Base-by-base conservation (phyloP, 2,888 invertebrate species). In the Sarcophaga variegata region DNA sequence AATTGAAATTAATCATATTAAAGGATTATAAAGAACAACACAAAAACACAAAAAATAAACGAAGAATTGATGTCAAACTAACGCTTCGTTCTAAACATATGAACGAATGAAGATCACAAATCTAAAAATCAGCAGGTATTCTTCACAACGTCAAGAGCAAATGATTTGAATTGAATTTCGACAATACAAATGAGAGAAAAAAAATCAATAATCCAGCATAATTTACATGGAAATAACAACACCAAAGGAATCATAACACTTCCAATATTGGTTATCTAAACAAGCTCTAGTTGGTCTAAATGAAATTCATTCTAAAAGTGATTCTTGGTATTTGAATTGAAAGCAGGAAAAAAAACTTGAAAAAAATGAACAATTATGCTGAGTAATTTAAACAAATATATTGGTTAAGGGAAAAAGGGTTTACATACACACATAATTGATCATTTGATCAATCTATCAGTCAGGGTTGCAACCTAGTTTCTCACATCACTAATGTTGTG, bases 1-100 rank as follows among this genome's bases (percentile, higher is more conserved):
- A 74, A 69, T 62, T 69, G 1, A 81, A 81, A 81, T 81, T 81
- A 81, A 81, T 81, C 74, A 81, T 67, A 81, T 59, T 17, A 72
- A 54, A 72, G 54, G 54, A 64, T 27, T 14, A 64, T 25, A 27
- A 64, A 64, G 22, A 12, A 62, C 37, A 37, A 37, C 8, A 22
- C 3, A 64, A 64, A 64, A 70, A 62, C 11, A 62, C 25, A 11
- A 72, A 59, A 22, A 75, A 45, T n/a, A 72, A 66, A 64, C 80
- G 8, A 37, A 37, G 10, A 67, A 67, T 81, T 74, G 71, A 20
- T 81, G 71, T 74, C 72, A 74, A 74, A 67, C 60, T 45, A 72
- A 69, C 5, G 10, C 37, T 37, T 67, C 45, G 2, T 12, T 67
- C 4, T 49, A 47, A 64, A 6, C 45, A 62, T 45, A 47, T 49